Evolutionary conservation across 2,888 invertebrate genomes (phyloP), one percentile per base, ranked within the genome.

Genomic region (Limenitis camilla): DNA sequence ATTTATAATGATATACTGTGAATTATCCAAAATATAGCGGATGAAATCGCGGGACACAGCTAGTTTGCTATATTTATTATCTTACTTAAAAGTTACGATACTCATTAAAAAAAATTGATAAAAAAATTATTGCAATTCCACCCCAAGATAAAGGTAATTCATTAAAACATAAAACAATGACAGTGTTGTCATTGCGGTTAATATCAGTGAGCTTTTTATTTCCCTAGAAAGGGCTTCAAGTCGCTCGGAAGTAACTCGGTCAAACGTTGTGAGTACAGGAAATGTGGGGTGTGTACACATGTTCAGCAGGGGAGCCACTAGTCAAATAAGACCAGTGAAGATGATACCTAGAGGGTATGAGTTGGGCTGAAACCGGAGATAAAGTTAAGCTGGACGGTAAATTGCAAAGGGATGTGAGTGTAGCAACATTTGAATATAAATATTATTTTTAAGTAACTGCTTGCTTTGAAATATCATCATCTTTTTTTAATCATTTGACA

Each of bases 191-290:
- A 27, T 53, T n/a, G 49, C 35, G 44, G 44, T 41, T 44, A 41
- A 53, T 53, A 35, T 38, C 42, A 43, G 53, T 40, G 49, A 42
- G 40, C 32, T 47, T 53, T 47, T 53, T 46, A 49, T 49, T 53
- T 50, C 43, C 36, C 40, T 28, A 31, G 10, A 44, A 44, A 51
- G 48, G 49, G 49, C 31, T 45, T 46, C 58, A 61, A 67, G 56
- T 64, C 68, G 61, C 61, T 63, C 59, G 69, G 67, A 71, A 71
- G 56, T 64, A 70, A 71, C 62, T 71, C 66, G 69, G 67, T 67
- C 69, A 68, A 67, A 67, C 67, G 52, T 52, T 53, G 49, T 52
- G 53, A 45, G 47, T 47, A 44, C 35, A 44, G 48, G 39, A 50
- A 52, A 53, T 44, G 40, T 40, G 40, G 56, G 50, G 41, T 53